phyloP scores from a whole-genome alignment of 1,140 invertebrate species.

The Megathymus violae region DNA sequence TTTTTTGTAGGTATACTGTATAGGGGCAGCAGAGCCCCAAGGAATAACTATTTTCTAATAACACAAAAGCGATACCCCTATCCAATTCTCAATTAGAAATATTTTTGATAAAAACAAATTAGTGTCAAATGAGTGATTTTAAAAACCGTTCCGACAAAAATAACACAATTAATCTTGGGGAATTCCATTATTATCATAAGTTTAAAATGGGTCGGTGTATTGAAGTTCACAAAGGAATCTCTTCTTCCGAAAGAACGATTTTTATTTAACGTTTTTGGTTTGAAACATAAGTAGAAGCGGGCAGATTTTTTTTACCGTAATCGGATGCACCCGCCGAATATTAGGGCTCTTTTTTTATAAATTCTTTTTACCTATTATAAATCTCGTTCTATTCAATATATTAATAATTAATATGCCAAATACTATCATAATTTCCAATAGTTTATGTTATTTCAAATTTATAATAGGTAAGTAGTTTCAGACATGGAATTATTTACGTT shows the following conservation, averaged over 20 bases:
- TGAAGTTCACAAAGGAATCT: slow-evolving; percentile 64
- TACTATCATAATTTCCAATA: no score
- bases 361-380: no score
- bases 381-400: no score
- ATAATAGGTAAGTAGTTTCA: no score
- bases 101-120: slow-evolving; percentile 61
- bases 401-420: no score
- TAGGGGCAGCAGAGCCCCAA: background rate
- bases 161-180: slow-evolving; percentile 67
- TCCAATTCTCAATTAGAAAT: slow-evolving; percentile 32
- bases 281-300: slow-evolving; percentile 35
- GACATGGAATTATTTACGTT: no score
- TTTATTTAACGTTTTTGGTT: slow-evolving; percentile 49
- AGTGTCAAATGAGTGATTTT: slow-evolving; percentile 48
- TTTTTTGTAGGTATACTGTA: no score
- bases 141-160: slow-evolving; percentile 62
- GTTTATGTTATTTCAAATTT: no score
- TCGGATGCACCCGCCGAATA: no score
- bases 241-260: slow-evolving; percentile 65
- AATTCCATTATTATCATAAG: slow-evolving; percentile 71
- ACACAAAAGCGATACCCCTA: slow-evolving; percentile 1
- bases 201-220: slow-evolving; percentile 60
- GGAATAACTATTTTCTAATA: background rate
- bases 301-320: no score
- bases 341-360: no score